Percentiles rank a stretch among this genome's conserved stretches.
These are phyloP conservation scores for Pseudochirops corinnae DNA, from an alignment of 2,797 vertebrate genomes.

Conservation along the genomic window DNA sequence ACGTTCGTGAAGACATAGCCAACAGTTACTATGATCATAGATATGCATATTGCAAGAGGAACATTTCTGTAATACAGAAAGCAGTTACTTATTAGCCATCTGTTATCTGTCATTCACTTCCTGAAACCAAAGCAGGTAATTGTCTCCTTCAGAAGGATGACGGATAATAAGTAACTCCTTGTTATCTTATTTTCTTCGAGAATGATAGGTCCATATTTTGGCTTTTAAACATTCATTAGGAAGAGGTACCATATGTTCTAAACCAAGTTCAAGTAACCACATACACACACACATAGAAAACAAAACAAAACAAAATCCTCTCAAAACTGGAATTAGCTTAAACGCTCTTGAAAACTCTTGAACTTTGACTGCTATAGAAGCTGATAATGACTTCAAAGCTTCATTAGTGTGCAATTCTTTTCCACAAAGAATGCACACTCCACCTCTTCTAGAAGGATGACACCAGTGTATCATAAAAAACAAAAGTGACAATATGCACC, in stretches of 20 bases:
- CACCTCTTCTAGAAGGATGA: not conserved
- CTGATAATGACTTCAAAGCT: not conserved
- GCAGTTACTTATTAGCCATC: slow-evolving; percentile 73
- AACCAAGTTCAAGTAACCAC: not conserved
- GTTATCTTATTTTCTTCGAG: not conserved
- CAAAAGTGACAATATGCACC: not conserved
- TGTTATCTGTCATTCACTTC: slow-evolving; percentile 53
- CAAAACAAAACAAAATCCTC: not conserved
- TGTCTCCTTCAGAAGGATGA: not conserved
- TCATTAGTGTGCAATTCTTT: not conserved
- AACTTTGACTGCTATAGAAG: not conserved
- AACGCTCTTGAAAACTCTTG: not conserved
- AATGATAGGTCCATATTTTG: not conserved
- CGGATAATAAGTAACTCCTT: not conserved
- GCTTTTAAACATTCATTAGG: not conserved
- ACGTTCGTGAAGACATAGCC: slow-evolving; percentile 95
- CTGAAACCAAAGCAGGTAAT: slow-evolving; percentile 68
- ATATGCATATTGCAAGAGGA: slow-evolving; percentile 96
- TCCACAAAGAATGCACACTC: not conserved
- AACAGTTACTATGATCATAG: slow-evolving; percentile 94
- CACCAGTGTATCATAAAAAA: not conserved
- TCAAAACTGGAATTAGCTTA: not conserved
- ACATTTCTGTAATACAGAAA: slow-evolving; percentile 91
- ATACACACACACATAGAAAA: not conserved
- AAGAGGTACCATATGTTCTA: not conserved